Evolutionary conservation across 1,140 invertebrate genomes (phyloP), one percentile per base, ranked within the genome.

Genomic region (Ceratosolen solmsi): DNA sequence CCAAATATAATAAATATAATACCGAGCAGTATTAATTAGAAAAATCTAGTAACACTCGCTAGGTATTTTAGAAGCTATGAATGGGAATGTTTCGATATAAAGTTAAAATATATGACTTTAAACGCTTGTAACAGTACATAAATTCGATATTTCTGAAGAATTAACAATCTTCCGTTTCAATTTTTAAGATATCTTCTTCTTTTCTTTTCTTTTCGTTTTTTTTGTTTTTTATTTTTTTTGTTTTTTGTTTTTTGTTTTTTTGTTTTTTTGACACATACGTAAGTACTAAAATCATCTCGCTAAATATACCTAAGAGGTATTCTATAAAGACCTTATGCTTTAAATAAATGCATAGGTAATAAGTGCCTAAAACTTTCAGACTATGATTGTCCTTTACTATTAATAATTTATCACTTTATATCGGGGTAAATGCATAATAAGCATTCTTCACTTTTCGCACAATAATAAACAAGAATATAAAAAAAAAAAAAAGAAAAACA

Each of bases 121-220:
- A 82, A 83, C 76, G 56, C 82, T 83, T 83, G 49, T 83, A 83
- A 83, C 82, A 83, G 71, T 83, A 83, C 58, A 58, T 83, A 83
- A 83, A 83, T 83, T 83, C 58, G 71, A 79, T 74, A 83, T 83
- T 46, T 79, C 82, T 51, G 75, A 79, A 79, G 68, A 74, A 60
- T 73, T 74, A 83, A 79, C 76, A 83, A 79, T 83, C n/a, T 72
- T 72, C 73, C 68, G 13, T 56, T 76, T 82, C n/a, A 77, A 30
- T 76, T 79, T 83, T 82, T 65, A 79, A 79, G 56, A 77, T 65
- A 82, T 49, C 25, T 73, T 58, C 30, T 73, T 73, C 25, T 56
- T 76, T 80, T 82, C 78, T 30, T n/a, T n/a, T n/a, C n/a, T n/a
- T n/a, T n/a, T n/a, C n/a, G n/a, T n/a, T n/a, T n/a, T n/a, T n/a